A percentile compares a stretch with the other conserved stretches of the same genome.
phyloP scores from a whole-genome alignment of 2,888 invertebrate species.

The Tricholauxania praeusta region DNA sequence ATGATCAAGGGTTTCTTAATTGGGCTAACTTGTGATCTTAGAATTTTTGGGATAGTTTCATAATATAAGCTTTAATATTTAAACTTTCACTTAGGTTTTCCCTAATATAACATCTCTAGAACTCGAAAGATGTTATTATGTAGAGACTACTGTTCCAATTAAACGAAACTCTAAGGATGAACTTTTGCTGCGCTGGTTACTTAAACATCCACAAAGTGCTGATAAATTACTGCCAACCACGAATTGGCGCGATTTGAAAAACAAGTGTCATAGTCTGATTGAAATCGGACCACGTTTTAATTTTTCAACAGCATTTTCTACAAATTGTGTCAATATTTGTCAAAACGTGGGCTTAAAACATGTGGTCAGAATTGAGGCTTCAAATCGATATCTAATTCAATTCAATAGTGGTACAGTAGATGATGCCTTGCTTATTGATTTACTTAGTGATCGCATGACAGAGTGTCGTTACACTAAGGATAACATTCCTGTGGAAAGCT shows the following conservation, averaged over 20 bases:
- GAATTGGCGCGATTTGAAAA: conserved; percentile 59
- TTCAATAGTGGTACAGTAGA: conserved; percentile 56
- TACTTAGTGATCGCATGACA: conserved; percentile 94
- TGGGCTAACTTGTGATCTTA: too few relatives aligned
- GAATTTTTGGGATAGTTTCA: too few relatives aligned
- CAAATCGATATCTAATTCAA: conserved; percentile 79
- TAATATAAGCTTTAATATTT: too few relatives aligned
- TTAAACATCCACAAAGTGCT: conserved; percentile 76
- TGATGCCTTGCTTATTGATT: conserved; percentile 68
- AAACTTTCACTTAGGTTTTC: conserved; percentile 36
- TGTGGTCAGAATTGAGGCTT: conserved; percentile 85
- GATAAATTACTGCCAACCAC: conserved; percentile 68
- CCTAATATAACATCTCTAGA: conserved; percentile 45
- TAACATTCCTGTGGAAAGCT: conserved; percentile 75
- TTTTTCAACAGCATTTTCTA: conserved; percentile 95
- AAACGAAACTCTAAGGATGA: conserved; percentile 71
- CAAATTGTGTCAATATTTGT: conserved; percentile 96
- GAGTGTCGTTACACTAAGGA: conserved; percentile 83
- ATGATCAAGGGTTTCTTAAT: too few relatives aligned
- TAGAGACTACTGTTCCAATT: conserved; percentile 71
- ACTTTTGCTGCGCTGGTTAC: conserved; percentile 80
- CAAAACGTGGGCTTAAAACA: conserved; percentile 82
- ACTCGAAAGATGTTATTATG: conserved; percentile 83
- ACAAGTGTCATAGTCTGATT: conserved; percentile 70
- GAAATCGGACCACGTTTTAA: conserved; percentile 95